Conservation (phyloP, 2,888 invertebrate species). For the Cremastobaeus sp. region DNA sequence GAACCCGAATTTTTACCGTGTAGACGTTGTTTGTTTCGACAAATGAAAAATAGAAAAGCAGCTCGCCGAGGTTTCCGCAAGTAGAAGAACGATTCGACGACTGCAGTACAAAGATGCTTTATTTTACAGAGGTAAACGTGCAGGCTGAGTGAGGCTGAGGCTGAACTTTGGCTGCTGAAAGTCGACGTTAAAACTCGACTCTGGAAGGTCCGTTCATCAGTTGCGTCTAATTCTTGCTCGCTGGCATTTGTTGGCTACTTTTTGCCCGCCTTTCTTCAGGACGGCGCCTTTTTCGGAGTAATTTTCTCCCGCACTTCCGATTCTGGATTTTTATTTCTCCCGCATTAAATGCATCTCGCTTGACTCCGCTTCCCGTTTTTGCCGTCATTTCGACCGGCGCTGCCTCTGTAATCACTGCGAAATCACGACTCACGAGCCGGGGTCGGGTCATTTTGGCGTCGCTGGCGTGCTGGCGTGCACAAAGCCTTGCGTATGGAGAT, state of each 20-base stretch:
- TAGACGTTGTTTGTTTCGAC: conserved; percentile 51
- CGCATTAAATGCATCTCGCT: conserved; percentile 40
- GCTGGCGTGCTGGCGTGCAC: too few relatives aligned
- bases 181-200: conserved; percentile 56
- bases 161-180: conserved; percentile 55
- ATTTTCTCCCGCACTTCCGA: conserved; percentile 53
- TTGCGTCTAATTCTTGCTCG: conserved; percentile 60
- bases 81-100: conserved; percentile 58
- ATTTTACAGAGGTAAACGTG: conserved; percentile 53
- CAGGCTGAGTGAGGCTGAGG: too few relatives aligned
- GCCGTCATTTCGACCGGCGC: conserved; percentile 35
- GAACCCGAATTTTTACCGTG: too few relatives aligned
- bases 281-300: conserved; percentile 47
- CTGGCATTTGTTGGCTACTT: conserved; percentile 56
- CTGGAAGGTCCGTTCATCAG: conserved; percentile 57
- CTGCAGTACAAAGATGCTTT: conserved; percentile 56
- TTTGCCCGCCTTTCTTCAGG: conserved; percentile 41
- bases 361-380: conserved; percentile 62
- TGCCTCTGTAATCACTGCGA: conserved; percentile 41
- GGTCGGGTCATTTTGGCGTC: too few relatives aligned
- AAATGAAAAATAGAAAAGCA: conserved; percentile 20
- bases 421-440: conserved; percentile 39
- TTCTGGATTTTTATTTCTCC: conserved; percentile 49
- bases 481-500: conserved; percentile 24
- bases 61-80: conserved; percentile 29